A percentile compares a stretch with the other conserved stretches of the same genome.
phyloP scores from a whole-genome alignment of 23 tunicate genomes.

The Trididemnum miniatum region DNA sequence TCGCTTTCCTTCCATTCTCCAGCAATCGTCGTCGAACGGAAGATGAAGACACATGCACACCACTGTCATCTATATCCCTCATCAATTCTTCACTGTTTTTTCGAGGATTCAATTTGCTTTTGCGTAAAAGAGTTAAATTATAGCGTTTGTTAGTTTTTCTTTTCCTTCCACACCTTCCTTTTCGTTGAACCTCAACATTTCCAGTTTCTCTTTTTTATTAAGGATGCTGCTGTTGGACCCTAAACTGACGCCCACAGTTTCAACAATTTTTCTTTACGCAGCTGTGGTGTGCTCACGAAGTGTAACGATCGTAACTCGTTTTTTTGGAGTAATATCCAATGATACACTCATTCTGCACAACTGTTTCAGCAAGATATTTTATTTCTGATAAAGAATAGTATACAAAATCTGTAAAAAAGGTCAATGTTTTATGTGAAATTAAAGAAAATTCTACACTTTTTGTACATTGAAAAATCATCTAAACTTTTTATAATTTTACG shows the following conservation, averaged over 20 bases:
- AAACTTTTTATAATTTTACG: conserved; percentile 1
- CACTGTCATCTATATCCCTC: conserved; percentile 18
- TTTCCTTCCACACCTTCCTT: conserved; percentile 28
- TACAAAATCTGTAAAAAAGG: neutral
- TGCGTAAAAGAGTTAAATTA: conserved; percentile 18
- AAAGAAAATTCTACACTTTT: conserved; percentile 8
- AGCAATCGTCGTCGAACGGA: conserved; percentile 16
- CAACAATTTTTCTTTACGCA: conserved; percentile 26
- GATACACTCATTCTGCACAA: neutral
- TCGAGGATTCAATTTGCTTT: conserved; percentile 22
- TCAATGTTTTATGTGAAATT: neutral
- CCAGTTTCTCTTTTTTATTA: conserved; percentile 24
- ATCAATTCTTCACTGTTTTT: conserved; percentile 18
- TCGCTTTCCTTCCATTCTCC: conserved; percentile 18
- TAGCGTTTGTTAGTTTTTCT: conserved; percentile 22
- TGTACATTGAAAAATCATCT: neutral
- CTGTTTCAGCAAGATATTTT: neutral
- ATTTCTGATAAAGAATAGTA: neutral
- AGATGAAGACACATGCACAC: conserved; percentile 25
- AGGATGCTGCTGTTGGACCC: conserved; percentile 21
- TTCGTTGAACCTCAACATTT: conserved; percentile 24
- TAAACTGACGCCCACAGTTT: conserved; percentile 29
- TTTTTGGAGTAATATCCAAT: conserved; percentile 27
- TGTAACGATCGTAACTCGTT: conserved; percentile 15
- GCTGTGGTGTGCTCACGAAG: conserved; percentile 17